Conservation (phyloP, 30 jellyfish, hydroid and myxozoan species). For the Turritopsis rubra region DNA sequence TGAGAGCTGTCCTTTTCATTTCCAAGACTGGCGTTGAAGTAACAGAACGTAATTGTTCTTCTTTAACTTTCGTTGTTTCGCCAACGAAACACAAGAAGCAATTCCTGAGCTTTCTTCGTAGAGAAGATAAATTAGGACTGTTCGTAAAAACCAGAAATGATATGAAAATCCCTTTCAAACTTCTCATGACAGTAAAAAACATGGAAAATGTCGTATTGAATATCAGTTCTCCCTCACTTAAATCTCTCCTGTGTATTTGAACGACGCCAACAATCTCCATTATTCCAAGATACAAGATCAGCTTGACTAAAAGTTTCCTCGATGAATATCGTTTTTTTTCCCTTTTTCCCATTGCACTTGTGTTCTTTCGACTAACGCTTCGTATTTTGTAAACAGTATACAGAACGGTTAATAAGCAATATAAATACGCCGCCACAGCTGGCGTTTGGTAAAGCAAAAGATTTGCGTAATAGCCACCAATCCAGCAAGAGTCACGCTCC, state of each 20-base stretch:
- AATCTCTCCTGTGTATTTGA: neutral
- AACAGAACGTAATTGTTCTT: neutral
- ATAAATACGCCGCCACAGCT: neutral
- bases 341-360: neutral
- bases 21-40: neutral
- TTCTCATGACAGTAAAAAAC: neutral
- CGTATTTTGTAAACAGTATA: neutral
- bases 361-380: neutral
- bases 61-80: neutral
- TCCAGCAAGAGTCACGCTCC: neutral
- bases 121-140: neutral
- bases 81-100: neutral
- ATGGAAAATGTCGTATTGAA: neutral
- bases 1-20: neutral
- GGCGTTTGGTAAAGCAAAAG: neutral
- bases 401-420: neutral
- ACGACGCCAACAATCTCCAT: neutral
- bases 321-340: neutral
- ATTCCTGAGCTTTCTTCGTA: neutral
- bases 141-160: neutral
- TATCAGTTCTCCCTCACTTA: neutral
- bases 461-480: neutral
- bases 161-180: neutral
- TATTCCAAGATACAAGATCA: neutral
- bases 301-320: neutral